Percentiles rank a stretch among this genome's conserved stretches.
These are phyloP conservation scores for Drosophila littoralis DNA, from an alignment of 1,140 invertebrate species.

Conservation along the genomic window DNA sequence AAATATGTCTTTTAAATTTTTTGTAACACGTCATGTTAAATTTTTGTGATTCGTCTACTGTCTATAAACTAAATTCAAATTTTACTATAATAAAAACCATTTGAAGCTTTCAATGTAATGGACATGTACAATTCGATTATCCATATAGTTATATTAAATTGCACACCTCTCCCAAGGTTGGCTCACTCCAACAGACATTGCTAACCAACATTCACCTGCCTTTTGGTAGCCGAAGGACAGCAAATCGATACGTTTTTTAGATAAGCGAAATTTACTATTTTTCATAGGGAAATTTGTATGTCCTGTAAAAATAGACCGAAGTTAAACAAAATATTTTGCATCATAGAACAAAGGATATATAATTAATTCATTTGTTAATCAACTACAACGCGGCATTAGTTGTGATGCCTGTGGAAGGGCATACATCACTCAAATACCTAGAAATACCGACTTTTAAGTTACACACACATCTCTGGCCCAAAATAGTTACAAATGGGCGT, in stretches of 20 bases:
- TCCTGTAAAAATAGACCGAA: constrained; percentile 6
- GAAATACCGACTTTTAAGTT: constrained; percentile 14
- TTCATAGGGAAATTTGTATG: not conserved
- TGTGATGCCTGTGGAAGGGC: not conserved
- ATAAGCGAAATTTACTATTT: not conserved
- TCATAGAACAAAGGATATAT: too few species aligned
- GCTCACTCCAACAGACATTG: constrained; percentile 33
- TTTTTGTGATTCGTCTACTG: constrained; percentile 6
- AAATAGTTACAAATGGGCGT: constrained; percentile 73
- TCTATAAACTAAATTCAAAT: not conserved
- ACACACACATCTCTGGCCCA: constrained; percentile 41
- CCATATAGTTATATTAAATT: constrained; percentile 56
- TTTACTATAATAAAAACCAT: constrained; percentile 14
- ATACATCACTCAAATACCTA: constrained; percentile 4
- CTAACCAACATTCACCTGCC: constrained; percentile 66
- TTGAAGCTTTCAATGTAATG: constrained; percentile 8
- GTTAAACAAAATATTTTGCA: too few species aligned
- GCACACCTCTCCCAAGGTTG: constrained; percentile 53
- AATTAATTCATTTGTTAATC: not conserved
- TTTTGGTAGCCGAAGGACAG: constrained; percentile 62
- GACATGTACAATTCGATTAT: not conserved
- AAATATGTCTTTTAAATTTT: too few species aligned
- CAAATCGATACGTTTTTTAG: constrained; percentile 58
- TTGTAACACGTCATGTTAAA: not conserved
- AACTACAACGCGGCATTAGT: not conserved